A percentile compares a stretch with the other conserved stretches of the same genome.
These are phyloP conservation scores for Incurvaria masculella DNA, from an alignment of 2,888 invertebrate species.

Conservation along the genomic window DNA sequence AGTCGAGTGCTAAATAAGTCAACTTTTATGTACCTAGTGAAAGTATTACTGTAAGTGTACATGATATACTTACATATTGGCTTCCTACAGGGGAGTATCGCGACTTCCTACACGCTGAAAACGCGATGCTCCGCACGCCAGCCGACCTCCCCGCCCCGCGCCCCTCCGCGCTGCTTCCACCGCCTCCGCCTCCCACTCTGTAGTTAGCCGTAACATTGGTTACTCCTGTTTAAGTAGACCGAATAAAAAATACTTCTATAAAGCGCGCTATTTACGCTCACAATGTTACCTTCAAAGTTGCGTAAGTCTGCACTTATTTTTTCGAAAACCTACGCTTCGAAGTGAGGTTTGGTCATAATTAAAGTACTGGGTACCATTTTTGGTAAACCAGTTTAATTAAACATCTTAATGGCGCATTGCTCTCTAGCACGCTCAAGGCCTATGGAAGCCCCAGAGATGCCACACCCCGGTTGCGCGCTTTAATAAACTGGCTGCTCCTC, in stretches of 20 bases:
- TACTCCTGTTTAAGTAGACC: not conserved
- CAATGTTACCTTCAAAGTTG: slow-evolving; percentile 5
- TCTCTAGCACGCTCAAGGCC: not conserved
- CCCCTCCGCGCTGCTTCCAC: slow-evolving; percentile 34
- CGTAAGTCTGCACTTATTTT: slow-evolving; percentile 4
- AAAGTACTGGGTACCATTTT: too few relatives aligned
- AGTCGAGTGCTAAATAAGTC: slow-evolving; percentile 4
- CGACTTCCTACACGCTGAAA: slow-evolving; percentile 38
- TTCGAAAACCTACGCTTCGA: too few relatives aligned
- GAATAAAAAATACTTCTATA: not conserved
- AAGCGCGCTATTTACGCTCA: not conserved
- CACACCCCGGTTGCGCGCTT: slow-evolving; percentile 4
- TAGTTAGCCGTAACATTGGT: slow-evolving; percentile 20
- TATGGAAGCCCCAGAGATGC: not conserved
- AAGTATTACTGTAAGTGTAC: slow-evolving; percentile 8
- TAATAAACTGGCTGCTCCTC: slow-evolving; percentile 15
- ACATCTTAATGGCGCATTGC: slow-evolving; percentile 5
- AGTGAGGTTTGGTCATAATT: too few relatives aligned
- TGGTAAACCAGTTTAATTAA: too few relatives aligned
- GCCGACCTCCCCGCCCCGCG: slow-evolving; percentile 30
- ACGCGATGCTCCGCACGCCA: slow-evolving; percentile 45
- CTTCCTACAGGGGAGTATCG: slow-evolving; percentile 32
- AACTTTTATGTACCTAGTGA: slow-evolving; percentile 12
- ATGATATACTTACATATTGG: slow-evolving; percentile 14
- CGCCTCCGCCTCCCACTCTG: slow-evolving; percentile 27